Percentiles rank a stretch among this genome's conserved stretches.
Conservation (phyloP, 2,113 vertebrate species). For the Paradoxurus hermaphroditus region DNA sequence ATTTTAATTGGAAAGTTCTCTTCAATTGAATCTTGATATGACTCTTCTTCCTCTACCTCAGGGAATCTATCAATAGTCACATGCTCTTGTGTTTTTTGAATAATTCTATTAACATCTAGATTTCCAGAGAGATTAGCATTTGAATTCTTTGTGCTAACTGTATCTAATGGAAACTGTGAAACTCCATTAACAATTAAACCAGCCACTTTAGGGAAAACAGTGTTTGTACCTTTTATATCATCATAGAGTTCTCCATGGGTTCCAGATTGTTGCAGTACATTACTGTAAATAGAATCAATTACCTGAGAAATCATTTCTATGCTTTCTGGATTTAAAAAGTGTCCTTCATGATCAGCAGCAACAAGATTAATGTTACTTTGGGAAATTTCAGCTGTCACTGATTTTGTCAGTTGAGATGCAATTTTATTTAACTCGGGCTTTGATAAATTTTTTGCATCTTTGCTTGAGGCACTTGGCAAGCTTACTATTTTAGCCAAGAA, state of each 20-base stretch:
- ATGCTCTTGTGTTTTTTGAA: conserved; percentile 60
- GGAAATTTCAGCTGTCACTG: conserved; percentile 67
- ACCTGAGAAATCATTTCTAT: conserved; percentile 65
- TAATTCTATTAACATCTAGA: conserved; percentile 64
- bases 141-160: neutral
- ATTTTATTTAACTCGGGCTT: conserved; percentile 64
- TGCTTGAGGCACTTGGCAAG: neutral
- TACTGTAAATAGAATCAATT: conserved; percentile 68
- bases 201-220: conserved; percentile 65
- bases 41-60: neutral
- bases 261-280: conserved; percentile 56
- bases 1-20: conserved; percentile 58
- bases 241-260: conserved; percentile 41
- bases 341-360: neutral
- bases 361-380: conserved; percentile 70
- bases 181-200: conserved; percentile 68
- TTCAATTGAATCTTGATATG: neutral
- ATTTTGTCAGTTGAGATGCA: conserved; percentile 68
- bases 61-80: neutral
- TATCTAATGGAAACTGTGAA: neutral
- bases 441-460: conserved; percentile 15
- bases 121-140: neutral
- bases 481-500: conserved; percentile 71
- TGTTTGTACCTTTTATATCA: conserved; percentile 39
- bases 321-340: conserved; percentile 43